These are phyloP conservation scores for Melanchra persicariae DNA, from an alignment of 2,888 invertebrate genomes.

Conservation along the genomic window DNA sequence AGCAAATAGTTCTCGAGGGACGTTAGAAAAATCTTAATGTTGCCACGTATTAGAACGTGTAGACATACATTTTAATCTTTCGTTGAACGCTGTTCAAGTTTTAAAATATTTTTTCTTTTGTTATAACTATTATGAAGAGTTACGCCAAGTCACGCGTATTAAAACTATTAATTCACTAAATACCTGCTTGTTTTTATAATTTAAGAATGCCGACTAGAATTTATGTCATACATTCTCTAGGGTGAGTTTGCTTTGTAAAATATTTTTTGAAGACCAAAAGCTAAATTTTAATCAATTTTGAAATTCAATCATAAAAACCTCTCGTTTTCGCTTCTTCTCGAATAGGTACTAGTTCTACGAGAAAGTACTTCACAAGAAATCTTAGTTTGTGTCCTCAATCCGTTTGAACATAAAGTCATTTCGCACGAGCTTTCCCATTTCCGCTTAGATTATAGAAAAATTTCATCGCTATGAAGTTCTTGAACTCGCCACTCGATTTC, in stretches of 20 bases:
- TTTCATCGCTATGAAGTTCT: conserved; percentile 60
- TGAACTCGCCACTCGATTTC: conserved; percentile 61
- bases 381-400: conserved; percentile 53
- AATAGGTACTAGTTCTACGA: conserved; percentile 20
- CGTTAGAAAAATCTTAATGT: conserved; percentile 33
- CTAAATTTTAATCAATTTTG: too few species aligned
- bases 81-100: neutral
- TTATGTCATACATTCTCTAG: too few species aligned
- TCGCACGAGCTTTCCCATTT: conserved; percentile 62
- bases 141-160: neutral
- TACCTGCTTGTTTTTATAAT: too few species aligned
- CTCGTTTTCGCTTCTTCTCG: conserved; percentile 12
- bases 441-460: conserved; percentile 64
- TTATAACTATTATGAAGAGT: too few species aligned
- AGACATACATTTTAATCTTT: neutral
- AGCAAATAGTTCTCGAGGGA: conserved; percentile 33
- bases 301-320: conserved; percentile 31
- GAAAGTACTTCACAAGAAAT: conserved; percentile 43
- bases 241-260: too few species aligned
- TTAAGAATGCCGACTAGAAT: too few species aligned
- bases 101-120: neutral
- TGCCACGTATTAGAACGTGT: conserved; percentile 1
- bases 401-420: conserved; percentile 61
- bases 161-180: neutral
- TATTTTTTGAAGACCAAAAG: too few species aligned